Evolutionary conservation across 1,140 invertebrate species (phyloP), one percentile per base, ranked within the genome.

Genomic region (Euglossa dilemma): DNA sequence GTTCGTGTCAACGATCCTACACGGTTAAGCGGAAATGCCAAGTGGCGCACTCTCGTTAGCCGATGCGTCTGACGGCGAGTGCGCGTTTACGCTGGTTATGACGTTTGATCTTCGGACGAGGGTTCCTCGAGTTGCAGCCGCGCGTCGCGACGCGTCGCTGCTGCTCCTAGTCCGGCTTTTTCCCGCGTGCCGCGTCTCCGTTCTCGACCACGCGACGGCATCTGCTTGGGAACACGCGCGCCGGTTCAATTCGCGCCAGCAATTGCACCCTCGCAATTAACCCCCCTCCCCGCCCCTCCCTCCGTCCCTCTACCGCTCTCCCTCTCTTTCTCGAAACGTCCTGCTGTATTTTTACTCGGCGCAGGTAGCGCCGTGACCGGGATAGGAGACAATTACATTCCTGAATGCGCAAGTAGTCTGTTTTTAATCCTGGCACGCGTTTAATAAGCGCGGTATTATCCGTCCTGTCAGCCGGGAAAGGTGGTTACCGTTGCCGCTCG

Each of bases 11-110:
- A 85, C 80, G 84, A 80, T 86, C 79, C 67, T 74, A 28, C 67
- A 84, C 63, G 83, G 72, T 81, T 85, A 74, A 88, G 63, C 82
- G 83, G 50, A 61, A 73, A 84, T 76, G 52, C 71, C 75, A 83
- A 87, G 85, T 87, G 86, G 73, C 56, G 18, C 79, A 36, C 75
- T 73, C 85, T 85, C 80, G 85, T 85, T 87, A 83, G 70, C 28
- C 81, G 75, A 82, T 90, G 83, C 78, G 87, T 80, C 86, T 89
- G 81, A 83, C 84, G 67, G 66, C 76, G 69, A 90, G 85, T 83
- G 86, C 57, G 57, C 75, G 85, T 83, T 72, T 78, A 83, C 52
- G 45, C 79, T 63, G 66, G 12, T 54, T 54, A 28, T 56, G 81
- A 78, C 81, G 45, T 87, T 63, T 79, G 64, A 87, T 87, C 85